Evolutionary conservation across 2,888 invertebrate genomes (phyloP).

Genomic region (Scelioninae gen. 2): DNA sequence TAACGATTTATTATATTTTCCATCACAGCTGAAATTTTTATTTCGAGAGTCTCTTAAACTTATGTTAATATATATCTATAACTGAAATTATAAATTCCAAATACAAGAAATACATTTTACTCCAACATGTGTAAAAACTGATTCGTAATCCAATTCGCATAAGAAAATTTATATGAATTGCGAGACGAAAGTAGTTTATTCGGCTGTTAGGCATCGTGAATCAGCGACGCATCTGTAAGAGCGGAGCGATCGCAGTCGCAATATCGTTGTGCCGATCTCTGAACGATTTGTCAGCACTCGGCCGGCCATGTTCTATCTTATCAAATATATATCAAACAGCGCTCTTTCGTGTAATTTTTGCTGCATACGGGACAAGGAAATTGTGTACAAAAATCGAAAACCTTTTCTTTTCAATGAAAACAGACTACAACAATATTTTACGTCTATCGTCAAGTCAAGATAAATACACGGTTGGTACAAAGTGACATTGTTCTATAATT

Average conservation of each 20-base stretch:
- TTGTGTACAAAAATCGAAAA: conserved; percentile 52
- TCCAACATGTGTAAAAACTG: conserved; percentile 7
- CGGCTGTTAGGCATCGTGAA: conserved; percentile 63
- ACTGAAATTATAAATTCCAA: background rate
- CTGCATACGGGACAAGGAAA: conserved; percentile 50
- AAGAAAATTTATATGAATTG: conserved; percentile 52
- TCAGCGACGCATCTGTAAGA: conserved; percentile 66
- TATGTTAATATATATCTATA: conserved; percentile 5
- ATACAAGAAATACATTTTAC: conserved; percentile 4
- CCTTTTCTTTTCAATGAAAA: conserved; percentile 46
- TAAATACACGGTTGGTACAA: conserved; percentile 33
- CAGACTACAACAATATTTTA: conserved; percentile 48
- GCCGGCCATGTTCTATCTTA: conserved; percentile 72
- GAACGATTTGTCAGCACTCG: conserved; percentile 73
- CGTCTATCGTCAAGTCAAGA: conserved; percentile 50
- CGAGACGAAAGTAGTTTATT: conserved; percentile 58
- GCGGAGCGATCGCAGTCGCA: conserved; percentile 61
- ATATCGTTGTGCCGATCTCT: conserved; percentile 71
- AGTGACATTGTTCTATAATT: conserved; percentile 46
- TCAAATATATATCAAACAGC: conserved; percentile 74
- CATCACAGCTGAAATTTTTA: too few species aligned
- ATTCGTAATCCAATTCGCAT: conserved; percentile 46
- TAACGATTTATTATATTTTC: too few species aligned
- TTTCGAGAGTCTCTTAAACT: too few species aligned
- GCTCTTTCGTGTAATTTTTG: conserved; percentile 70